A percentile compares a stretch with the other conserved stretches of the same genome.
phyloP scores from a whole-genome alignment of 2,113 vertebrate species.

The Hippoglossus stenolepis region DNA sequence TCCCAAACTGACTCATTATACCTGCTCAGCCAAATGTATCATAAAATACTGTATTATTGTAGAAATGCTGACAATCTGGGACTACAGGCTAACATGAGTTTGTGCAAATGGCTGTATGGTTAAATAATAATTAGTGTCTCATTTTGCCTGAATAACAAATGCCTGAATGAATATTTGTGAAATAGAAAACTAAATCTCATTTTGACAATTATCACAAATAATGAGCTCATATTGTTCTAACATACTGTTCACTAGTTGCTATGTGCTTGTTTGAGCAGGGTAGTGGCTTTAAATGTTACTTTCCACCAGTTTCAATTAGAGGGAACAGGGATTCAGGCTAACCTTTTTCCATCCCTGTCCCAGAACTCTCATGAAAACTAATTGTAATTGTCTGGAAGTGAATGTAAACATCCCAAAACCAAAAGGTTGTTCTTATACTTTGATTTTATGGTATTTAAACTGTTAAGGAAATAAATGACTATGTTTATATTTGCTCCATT shows the following conservation, averaged over 20 bases:
- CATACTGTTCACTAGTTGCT: neutral
- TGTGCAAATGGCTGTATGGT: slow-evolving; percentile 6
- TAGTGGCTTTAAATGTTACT: neutral
- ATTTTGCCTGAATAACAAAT: neutral
- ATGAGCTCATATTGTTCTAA: neutral
- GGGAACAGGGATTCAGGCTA: neutral
- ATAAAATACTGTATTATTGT: slow-evolving; percentile 28
- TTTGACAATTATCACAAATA: neutral
- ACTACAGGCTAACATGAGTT: slow-evolving; percentile 17
- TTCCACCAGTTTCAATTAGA: neutral
- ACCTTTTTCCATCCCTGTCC: neutral
- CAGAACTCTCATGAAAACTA: too few species aligned
- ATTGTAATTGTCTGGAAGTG: neutral
- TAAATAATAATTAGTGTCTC: neutral
- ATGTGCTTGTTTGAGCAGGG: neutral
- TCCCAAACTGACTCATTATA: slow-evolving; percentile 62
- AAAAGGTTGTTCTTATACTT: neutral
- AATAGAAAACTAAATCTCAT: neutral
- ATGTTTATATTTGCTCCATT: neutral
- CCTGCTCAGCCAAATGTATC: slow-evolving; percentile 55
- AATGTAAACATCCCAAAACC: neutral
- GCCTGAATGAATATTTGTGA: neutral
- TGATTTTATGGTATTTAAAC: neutral
- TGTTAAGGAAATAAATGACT: neutral
- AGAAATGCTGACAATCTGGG: slow-evolving; percentile 21